phyloP scores from a whole-genome alignment of 2,113 vertebrate genomes.

The Triplophysa dalaica region DNA sequence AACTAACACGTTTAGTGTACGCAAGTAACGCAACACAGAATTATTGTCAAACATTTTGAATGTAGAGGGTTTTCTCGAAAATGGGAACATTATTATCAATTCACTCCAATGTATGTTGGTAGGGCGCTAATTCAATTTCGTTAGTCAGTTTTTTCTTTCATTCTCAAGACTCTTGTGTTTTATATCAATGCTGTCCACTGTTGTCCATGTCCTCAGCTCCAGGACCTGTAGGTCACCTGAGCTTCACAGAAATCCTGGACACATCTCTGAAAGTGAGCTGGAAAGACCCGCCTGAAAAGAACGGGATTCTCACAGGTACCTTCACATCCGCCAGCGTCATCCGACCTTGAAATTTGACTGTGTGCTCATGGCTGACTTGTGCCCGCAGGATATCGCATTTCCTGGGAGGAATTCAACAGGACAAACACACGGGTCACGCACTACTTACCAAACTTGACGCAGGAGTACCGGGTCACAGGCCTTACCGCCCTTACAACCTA shows the following conservation, averaged over 20 bases:
- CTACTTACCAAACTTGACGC: slow-evolving; percentile 91
- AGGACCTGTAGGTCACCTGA: slow-evolving; percentile 91
- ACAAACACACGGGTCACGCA: slow-evolving; percentile 96
- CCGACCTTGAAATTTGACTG: neutral
- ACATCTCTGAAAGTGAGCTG: slow-evolving; percentile 98
- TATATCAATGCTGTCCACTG: neutral
- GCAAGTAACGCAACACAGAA: too few species aligned
- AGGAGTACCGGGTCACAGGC: slow-evolving; percentile 94
- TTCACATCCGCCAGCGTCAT: neutral
- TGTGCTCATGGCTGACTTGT: neutral
- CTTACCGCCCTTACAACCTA: slow-evolving; percentile 97
- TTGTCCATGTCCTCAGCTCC: slow-evolving; percentile 76
- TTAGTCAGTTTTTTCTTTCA: too few species aligned
- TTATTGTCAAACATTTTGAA: too few species aligned
- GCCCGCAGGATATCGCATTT: slow-evolving; percentile 90
- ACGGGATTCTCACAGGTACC: slow-evolving; percentile 90
- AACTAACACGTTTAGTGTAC: too few species aligned
- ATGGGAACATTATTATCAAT: too few species aligned
- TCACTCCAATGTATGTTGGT: too few species aligned
- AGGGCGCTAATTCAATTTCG: too few species aligned
- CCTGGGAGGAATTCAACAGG: slow-evolving; percentile 98
- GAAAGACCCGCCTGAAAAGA: slow-evolving; percentile 94
- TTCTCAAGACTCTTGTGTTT: neutral
- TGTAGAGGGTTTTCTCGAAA: too few species aligned
- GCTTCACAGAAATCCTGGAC: slow-evolving; percentile 96